Percentiles rank a stretch among this genome's conserved stretches.
Evolutionary conservation across 2,888 invertebrate species (phyloP).

Genomic region (Caenorhabditis wallacei): DNA sequence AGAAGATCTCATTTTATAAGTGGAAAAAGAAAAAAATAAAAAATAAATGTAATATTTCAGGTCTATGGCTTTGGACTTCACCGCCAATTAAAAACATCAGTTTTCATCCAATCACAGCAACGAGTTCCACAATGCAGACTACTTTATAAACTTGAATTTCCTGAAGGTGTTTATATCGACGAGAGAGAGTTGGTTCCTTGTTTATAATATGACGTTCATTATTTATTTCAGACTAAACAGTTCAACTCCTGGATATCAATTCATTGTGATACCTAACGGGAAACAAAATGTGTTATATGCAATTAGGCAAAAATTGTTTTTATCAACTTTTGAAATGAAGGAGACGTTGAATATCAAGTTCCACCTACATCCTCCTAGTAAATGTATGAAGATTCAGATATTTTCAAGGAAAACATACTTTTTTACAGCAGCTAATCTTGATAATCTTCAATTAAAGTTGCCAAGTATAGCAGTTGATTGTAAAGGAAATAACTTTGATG

Average conservation of each 20-base stretch:
- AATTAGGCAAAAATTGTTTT: constrained; percentile 24
- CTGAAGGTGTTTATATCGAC: constrained; percentile 29
- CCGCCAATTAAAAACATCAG: constrained; percentile 1
- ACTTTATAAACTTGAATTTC: constrained; percentile 40
- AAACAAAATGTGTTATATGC: neutral
- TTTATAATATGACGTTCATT: neutral
- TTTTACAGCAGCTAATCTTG: neutral
- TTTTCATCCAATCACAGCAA: constrained; percentile 14
- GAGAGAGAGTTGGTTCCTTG: constrained; percentile 33
- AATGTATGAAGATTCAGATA: constrained; percentile 1
- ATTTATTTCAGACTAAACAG: neutral
- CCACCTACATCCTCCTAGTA: constrained; percentile 38
- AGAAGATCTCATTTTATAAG: neutral
- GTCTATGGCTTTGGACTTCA: constrained; percentile 41
- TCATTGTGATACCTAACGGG: neutral
- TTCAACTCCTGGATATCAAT: constrained; percentile 1
- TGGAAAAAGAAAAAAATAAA: neutral
- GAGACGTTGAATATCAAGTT: constrained; percentile 13
- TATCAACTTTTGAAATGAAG: constrained; percentile 55
- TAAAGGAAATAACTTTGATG: neutral
- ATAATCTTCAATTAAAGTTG: neutral
- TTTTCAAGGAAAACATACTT: no score
- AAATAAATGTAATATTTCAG: constrained; percentile 17
- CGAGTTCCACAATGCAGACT: constrained; percentile 47
- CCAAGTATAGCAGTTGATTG: constrained; percentile 5